Base-by-base conservation (phyloP, 2,888 invertebrate species). In the Eledona agricola region DNA sequence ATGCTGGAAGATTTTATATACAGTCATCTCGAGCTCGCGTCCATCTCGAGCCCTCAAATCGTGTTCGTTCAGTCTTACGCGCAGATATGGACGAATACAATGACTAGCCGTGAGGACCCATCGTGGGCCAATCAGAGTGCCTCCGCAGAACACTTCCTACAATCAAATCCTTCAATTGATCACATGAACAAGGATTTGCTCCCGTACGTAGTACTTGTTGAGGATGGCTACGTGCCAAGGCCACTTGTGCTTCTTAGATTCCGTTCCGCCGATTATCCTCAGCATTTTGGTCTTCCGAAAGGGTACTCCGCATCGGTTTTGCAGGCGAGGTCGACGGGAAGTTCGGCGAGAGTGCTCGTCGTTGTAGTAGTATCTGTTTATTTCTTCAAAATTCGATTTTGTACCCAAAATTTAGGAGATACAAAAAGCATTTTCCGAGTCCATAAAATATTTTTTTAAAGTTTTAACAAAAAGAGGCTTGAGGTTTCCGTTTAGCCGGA, bases 181-280 rank as follows among this genome's bases (percentile, higher is more conserved):
- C 9, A 26, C 12, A 9, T 11, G 3, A 4, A 7, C n/a, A n/a
- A n/a, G n/a, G n/a, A n/a, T n/a, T n/a, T n/a, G n/a, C n/a, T n/a
- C n/a, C n/a, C 76, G 72, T 76, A 90, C 91, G 81, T 86, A 86
- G 74, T 84, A 87, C 68, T 88, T 82, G 74, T 94, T 95, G 51
- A 96, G 81, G 40, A 96, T 86, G 38, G 91, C 94, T 10, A 93
- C 93, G 78, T 95, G 94, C 95, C 96, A 96, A 0, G 94, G 93
- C 95, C 96, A 96, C 70, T 88, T 89, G 22, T 93, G 90, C 34
- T 84, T 87, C 5, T 83, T 79, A 0, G 93, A 83, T 23, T 90
- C 88, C 40, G 85, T 80, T 0, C 96, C 96, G 0, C 96, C 96
- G 47, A 96, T 90, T 53, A 96, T 95, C 62, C 89, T 84, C 52